A percentile compares a stretch with the other conserved stretches of the same genome.
Evolutionary conservation across 1,140 invertebrate genomes (phyloP).

Genomic region (Trypoxylus dichotomus): DNA sequence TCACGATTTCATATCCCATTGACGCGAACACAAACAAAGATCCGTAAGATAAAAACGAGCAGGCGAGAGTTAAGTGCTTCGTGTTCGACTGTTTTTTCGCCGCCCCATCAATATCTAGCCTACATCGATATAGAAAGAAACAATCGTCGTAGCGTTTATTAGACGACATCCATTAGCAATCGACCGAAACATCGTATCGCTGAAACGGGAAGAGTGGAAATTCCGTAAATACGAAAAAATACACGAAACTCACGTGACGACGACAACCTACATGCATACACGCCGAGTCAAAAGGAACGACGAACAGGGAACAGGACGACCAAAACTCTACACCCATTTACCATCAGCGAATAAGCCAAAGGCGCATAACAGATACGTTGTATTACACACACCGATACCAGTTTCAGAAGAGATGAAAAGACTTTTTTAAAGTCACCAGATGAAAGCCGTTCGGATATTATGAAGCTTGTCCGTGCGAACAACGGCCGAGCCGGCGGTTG

Average conservation of each 20-base stretch:
- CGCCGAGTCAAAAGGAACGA: background rate
- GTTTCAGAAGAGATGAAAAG: constrained; percentile 42
- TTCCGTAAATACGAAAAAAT: constrained; percentile 11
- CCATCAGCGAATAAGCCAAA: background rate
- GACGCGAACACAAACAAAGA: constrained; percentile 8
- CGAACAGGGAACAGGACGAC: constrained; percentile 18
- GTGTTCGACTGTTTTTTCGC: background rate
- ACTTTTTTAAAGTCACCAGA: constrained; percentile 42
- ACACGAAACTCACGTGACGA: background rate
- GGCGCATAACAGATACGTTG: constrained; percentile 42
- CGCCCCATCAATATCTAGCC: background rate
- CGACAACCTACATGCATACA: constrained; percentile 9
- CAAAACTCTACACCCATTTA: constrained; percentile 19
- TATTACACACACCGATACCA: constrained; percentile 40
- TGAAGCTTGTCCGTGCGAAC: constrained; percentile 35
- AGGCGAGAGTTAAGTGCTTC: background rate
- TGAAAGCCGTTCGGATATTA: constrained; percentile 37
- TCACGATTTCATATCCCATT: background rate
- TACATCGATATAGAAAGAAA: background rate
- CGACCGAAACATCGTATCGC: background rate
- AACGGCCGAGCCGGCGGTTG: constrained; percentile 38
- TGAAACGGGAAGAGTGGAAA: background rate
- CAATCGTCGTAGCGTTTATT: constrained; percentile 8
- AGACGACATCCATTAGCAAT: constrained; percentile 9
- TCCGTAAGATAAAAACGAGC: background rate